These are phyloP conservation scores for Piezodorus guildinii DNA, from an alignment of 1,140 invertebrate genomes.

Conservation along the genomic window DNA sequence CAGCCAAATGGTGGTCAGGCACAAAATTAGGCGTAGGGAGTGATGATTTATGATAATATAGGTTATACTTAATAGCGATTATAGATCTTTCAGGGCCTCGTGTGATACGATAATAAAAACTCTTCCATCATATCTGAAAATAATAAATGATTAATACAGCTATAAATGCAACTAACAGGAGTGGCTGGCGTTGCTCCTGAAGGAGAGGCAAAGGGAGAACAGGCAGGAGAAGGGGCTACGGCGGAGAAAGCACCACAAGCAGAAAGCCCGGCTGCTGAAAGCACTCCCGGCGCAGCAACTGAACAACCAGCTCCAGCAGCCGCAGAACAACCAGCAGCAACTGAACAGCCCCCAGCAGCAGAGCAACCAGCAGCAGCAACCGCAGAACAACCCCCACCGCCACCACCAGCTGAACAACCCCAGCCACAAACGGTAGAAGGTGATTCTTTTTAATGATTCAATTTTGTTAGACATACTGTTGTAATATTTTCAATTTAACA, in stretches of 20 bases:
- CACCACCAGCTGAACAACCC: conserved; percentile 32
- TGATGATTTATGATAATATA: no score
- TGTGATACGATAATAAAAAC: no score
- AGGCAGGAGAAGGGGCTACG: conserved; percentile 15
- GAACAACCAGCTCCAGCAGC: conserved; percentile 28
- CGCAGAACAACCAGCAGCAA: conserved; percentile 30
- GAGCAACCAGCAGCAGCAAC: conserved; percentile 29
- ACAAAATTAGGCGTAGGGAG: no score
- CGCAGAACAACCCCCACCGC: conserved; percentile 27
- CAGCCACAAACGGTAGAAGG: conserved; percentile 25
- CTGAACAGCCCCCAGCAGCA: conserved; percentile 31
- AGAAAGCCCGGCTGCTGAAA: conserved; percentile 32
- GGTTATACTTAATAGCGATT: no score
- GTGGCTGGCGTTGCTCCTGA: conserved; percentile 30
- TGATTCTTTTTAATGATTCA: not conserved
- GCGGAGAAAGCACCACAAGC: conserved; percentile 15
- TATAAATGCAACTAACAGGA: conserved; percentile 25
- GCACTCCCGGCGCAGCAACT: conserved; percentile 29
- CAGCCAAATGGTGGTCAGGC: no score
- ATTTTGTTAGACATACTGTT: no score
- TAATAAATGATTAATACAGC: no score
- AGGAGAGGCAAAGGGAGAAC: conserved; percentile 11
- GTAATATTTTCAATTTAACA: no score
- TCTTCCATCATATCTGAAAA: no score
- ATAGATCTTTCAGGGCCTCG: no score